Conservation (phyloP, 2,113 vertebrate genomes). For the Corythoichthys haematopterus region DNA sequence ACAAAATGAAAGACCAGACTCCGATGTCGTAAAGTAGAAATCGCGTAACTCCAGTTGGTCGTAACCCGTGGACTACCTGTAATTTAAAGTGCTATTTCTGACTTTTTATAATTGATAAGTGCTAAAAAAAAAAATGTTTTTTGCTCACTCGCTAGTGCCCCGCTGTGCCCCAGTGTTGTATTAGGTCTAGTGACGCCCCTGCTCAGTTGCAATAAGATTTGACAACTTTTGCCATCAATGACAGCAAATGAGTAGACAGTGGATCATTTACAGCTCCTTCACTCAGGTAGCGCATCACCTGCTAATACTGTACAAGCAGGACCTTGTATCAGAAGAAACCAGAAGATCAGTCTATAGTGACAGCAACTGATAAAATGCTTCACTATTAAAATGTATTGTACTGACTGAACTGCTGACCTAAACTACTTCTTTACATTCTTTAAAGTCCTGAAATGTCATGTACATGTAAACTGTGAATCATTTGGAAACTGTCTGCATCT, state of each 20-base stretch:
- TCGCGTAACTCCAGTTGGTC: too few relatives aligned
- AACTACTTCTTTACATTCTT: background rate
- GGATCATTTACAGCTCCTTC: conserved; percentile 13
- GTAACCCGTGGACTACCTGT: too few relatives aligned
- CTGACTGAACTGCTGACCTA: background rate
- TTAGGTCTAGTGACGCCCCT: too few relatives aligned
- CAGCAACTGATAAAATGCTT: conserved; percentile 2
- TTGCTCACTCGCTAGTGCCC: too few relatives aligned
- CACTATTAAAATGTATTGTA: background rate
- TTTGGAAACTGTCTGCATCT: background rate
- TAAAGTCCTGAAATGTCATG: background rate
- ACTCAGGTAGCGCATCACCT: conserved; percentile 10
- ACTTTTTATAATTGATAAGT: too few relatives aligned
- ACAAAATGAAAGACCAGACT: too few relatives aligned
- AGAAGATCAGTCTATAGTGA: conserved; percentile 3
- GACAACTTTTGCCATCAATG: too few relatives aligned
- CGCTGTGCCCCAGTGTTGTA: too few relatives aligned
- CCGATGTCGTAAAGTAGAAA: too few relatives aligned
- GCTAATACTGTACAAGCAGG: conserved; percentile 6
- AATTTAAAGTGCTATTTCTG: too few relatives aligned
- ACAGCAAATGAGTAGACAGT: background rate
- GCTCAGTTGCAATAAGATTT: too few relatives aligned
- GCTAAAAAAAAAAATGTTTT: too few relatives aligned
- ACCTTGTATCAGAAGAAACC: background rate
- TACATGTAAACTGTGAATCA: background rate